Evolutionary conservation across 1,140 invertebrate species (phyloP).

Genomic region (Dendroctonus ponderosae): DNA sequence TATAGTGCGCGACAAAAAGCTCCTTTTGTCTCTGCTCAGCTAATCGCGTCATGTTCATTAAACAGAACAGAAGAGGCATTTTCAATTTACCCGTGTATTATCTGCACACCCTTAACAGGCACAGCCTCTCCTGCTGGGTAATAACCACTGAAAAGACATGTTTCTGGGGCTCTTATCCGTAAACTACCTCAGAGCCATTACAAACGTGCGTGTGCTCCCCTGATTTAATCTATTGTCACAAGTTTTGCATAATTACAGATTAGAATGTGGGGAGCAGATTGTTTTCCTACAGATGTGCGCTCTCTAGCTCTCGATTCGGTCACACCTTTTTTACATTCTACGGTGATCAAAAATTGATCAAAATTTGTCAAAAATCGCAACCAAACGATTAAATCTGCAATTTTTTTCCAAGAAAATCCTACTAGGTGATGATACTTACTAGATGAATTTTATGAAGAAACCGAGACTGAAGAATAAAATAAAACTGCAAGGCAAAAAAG

Average conservation of each 20-base stretch:
- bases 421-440: no score
- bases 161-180: slow-evolving; percentile 22
- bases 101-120: slow-evolving; percentile 12
- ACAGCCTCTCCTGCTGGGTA: slow-evolving; percentile 4
- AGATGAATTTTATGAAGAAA: no score
- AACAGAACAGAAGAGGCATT: slow-evolving; percentile 2
- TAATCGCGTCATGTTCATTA: slow-evolving; percentile 3
- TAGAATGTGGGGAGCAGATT: slow-evolving; percentile 24
- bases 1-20: background rate
- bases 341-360: no score
- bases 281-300: slow-evolving; percentile 10
- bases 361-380: no score
- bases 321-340: no score
- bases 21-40: slow-evolving; percentile 1
- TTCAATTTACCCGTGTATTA: slow-evolving; percentile 12
- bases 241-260: slow-evolving; percentile 34
- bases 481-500: no score
- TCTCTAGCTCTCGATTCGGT: background rate
- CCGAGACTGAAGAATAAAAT: no score
- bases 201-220: slow-evolving; percentile 27
- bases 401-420: no score
- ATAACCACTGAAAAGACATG: slow-evolving; percentile 30
- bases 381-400: no score
- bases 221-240: slow-evolving; percentile 32
- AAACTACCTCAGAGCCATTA: slow-evolving; percentile 24